phyloP scores from a whole-genome alignment of 2,113 vertebrate genomes.

The Ceuthmochares aereus region DNA sequence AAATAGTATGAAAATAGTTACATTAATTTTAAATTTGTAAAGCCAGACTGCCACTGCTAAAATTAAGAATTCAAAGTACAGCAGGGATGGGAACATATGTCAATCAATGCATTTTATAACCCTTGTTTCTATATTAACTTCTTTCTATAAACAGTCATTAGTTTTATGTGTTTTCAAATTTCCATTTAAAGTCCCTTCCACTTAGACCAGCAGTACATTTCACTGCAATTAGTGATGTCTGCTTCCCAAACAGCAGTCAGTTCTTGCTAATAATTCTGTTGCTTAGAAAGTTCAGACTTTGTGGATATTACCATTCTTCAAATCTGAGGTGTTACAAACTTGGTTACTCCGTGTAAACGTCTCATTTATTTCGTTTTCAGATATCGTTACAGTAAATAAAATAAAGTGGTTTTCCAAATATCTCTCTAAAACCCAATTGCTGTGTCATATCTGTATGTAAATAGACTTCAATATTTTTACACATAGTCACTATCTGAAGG shows the following conservation, averaged over 20 bases:
- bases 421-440: neutral
- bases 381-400: neutral
- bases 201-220: neutral
- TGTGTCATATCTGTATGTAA: neutral
- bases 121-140: neutral
- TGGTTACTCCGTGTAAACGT: neutral
- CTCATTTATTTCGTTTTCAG: neutral
- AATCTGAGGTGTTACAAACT: neutral
- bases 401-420: neutral
- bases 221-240: neutral
- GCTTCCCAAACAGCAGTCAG: neutral
- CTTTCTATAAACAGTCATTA: neutral
- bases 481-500: neutral
- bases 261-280: neutral
- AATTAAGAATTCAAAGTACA: neutral
- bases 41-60: neutral
- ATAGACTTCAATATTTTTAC: neutral
- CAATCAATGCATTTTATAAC: neutral
- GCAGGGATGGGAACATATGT: neutral
- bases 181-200: neutral
- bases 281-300: neutral
- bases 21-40: neutral
- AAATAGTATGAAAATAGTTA: neutral
- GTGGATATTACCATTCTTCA: neutral
- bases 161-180: neutral